Evolutionary conservation across 2,888 invertebrate genomes (phyloP), one percentile per base, ranked within the genome.

Genomic region (Allophyes oxyacanthae): DNA sequence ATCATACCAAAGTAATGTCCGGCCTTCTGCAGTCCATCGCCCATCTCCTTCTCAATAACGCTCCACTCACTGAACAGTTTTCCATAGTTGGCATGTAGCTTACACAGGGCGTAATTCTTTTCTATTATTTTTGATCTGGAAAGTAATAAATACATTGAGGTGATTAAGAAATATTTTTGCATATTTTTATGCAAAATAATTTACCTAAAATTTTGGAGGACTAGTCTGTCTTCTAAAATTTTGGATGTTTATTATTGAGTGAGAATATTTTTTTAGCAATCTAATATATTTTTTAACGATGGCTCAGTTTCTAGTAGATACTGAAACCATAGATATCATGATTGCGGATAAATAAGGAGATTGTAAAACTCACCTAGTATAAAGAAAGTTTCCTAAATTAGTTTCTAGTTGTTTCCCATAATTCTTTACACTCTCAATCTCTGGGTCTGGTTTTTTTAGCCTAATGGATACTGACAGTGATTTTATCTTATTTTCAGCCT

Each of bases 21-120:
- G 2, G 95, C 95, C 82, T 95, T 95, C 77, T 97, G 97, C 46
- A 98, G 81, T 0, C 96, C 96, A 81, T 97, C 97, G 0, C 96
- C 97, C 96, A 97, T 97, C 59, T 96, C 96, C 72, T 96, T 96
- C 81, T 98, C 98, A 48, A 97, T 95, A 30, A 96, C 97, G 83
- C 97, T 97, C 97, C 97, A 98, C 85, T 98, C 97, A 75, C 97
- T 97, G 81, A 97, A 97, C 53, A 97, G 95, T 42, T 97, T 95
- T 0, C 97, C 97, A 76, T 97, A 97, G 89, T 97, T 97, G 0
- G 96, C 96, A 82, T 98, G 97, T 34, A 97, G 89, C 85, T 97
- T 97, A 82, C 97, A 97, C 20, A 97, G 92, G 7, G 96, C 96
- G 82, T 96, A 97, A 75, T 96, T 95, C 75, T 96, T 96, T 83